phyloP scores from a whole-genome alignment of 2,113 vertebrate genomes.

The Sinosuthora webbiana region DNA sequence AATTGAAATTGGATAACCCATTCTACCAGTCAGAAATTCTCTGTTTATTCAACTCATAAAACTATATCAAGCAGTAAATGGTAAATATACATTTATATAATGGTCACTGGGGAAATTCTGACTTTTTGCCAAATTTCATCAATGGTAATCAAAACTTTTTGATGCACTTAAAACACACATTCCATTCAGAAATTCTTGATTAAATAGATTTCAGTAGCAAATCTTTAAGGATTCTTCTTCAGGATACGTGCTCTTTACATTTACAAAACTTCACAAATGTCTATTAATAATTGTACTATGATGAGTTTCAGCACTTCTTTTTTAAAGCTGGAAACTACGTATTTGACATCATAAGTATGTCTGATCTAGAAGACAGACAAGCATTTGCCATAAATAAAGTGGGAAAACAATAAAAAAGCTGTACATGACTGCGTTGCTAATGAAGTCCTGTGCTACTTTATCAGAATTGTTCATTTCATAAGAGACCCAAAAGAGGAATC shows the following conservation, averaged over 20 bases:
- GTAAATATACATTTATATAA: neutral
- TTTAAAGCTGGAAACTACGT: neutral
- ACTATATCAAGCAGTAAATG: neutral
- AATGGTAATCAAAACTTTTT: neutral
- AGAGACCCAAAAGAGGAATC: neutral
- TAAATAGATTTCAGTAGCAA: neutral
- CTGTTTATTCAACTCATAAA: neutral
- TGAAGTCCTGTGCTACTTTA: neutral
- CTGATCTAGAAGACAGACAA: neutral
- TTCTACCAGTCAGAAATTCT: neutral
- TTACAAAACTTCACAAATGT: neutral
- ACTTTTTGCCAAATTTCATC: neutral
- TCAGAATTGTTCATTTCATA: neutral
- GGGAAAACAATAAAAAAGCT: neutral
- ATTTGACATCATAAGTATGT: neutral
- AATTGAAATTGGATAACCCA: neutral
- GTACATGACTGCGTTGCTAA: neutral
- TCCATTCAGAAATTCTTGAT: neutral
- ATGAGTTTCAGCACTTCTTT: neutral
- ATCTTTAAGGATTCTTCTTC: neutral
- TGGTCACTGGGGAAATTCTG: neutral
- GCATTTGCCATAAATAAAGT: neutral
- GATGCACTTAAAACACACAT: neutral
- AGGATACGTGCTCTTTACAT: neutral
- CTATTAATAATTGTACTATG: neutral